Conservation (phyloP, 2,888 invertebrate species). For the Agonum fuliginosum region DNA sequence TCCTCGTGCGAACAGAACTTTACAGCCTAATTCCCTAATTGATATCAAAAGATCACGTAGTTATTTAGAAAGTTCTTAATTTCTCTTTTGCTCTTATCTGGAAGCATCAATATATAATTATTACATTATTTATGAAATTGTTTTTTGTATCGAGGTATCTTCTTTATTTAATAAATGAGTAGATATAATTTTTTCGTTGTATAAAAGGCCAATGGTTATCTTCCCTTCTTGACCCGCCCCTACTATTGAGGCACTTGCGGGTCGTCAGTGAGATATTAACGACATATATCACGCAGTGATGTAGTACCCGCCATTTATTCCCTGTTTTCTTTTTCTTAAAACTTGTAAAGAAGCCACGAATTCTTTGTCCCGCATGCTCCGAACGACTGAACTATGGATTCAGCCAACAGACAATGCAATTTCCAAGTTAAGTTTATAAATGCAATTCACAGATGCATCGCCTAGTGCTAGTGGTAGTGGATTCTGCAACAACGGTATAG, state of each 20-base stretch:
- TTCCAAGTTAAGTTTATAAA: conserved; percentile 50
- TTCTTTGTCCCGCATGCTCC: conserved; percentile 21
- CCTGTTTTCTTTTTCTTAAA: conserved; percentile 53
- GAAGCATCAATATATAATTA: no score
- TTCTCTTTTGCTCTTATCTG: no score
- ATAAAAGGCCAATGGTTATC: neutral
- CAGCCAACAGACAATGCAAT: conserved; percentile 47
- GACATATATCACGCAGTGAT: conserved; percentile 55
- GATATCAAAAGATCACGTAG: no score
- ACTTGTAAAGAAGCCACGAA: conserved; percentile 39
- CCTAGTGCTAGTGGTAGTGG: no score
- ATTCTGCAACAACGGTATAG: neutral
- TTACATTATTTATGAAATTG: no score
- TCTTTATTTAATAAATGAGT: neutral
- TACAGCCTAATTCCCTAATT: no score
- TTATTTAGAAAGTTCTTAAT: no score
- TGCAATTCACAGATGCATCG: conserved; percentile 37
- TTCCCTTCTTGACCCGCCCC: neutral
- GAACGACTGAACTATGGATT: no score
- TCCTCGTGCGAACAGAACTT: no score
- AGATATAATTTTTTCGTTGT: neutral
- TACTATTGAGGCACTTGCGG: conserved; percentile 29
- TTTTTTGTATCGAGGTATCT: no score
- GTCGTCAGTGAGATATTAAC: conserved; percentile 55
- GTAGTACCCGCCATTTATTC: conserved; percentile 50